Evolutionary conservation across 2,888 invertebrate species (phyloP).

Genomic region (Zele albiditarsus): DNA sequence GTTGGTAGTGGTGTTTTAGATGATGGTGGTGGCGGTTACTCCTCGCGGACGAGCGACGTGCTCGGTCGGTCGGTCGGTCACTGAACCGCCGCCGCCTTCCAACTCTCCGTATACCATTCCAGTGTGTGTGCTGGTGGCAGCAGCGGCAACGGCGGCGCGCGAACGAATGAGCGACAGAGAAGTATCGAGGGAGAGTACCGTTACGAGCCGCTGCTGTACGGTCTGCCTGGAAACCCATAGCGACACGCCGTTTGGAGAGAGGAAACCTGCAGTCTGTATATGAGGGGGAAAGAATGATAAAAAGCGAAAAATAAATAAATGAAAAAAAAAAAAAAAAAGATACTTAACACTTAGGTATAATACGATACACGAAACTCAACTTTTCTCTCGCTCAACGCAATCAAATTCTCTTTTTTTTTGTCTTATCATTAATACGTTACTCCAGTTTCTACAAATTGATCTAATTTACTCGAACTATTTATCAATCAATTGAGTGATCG

Average conservation of each 20-base stretch:
- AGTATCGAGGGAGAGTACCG: conserved; percentile 62
- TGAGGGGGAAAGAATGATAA: not conserved
- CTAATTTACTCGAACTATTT: not conserved
- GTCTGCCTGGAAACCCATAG: conserved; percentile 60
- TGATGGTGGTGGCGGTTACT: conserved; percentile 24
- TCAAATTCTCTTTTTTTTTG: not conserved
- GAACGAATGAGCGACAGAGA: conserved; percentile 24
- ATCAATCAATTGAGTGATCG: no score
- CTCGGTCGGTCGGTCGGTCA: conserved; percentile 68
- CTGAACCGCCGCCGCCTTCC: conserved; percentile 66
- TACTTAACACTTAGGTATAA: not conserved
- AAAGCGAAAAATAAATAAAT: conserved; percentile 21
- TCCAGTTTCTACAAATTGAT: not conserved
- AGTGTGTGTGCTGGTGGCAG: conserved; percentile 47
- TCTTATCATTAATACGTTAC: not conserved
- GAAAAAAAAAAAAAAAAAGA: not conserved
- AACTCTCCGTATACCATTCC: conserved; percentile 56
- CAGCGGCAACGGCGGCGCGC: conserved; percentile 41
- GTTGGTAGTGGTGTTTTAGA: not conserved
- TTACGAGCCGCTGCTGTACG: conserved; percentile 60
- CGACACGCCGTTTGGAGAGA: conserved; percentile 36
- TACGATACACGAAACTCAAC: not conserved
- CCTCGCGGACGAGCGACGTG: conserved; percentile 50
- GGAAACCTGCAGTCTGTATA: conserved; percentile 16
- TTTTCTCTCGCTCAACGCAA: conserved; percentile 3